Evolutionary conservation across 35 echinoderm and acorn worm genomes (phyloP).

Genomic region (Heliocidaris tuberculata): DNA sequence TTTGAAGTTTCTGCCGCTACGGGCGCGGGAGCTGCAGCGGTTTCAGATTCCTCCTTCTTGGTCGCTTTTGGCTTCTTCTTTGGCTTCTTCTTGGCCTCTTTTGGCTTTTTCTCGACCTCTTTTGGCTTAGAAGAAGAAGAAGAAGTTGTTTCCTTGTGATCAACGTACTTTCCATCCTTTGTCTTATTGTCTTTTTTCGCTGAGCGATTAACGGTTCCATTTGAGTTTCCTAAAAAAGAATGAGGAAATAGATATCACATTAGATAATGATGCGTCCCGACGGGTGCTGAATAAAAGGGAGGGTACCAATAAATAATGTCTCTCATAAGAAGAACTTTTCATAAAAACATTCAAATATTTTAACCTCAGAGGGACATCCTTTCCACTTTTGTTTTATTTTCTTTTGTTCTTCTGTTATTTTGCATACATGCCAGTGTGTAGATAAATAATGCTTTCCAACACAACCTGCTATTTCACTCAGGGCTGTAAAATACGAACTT

Average conservation of each 20-base stretch:
- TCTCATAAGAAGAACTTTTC: no score
- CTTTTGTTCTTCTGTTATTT: no score
- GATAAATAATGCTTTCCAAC: no score
- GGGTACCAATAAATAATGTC: no score
- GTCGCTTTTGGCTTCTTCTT: background rate
- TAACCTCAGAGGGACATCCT: no score
- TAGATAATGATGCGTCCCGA: no score
- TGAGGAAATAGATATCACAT: background rate
- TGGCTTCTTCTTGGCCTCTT: background rate
- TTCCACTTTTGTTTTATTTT: no score
- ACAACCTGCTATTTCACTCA: no score
- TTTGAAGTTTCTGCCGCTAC: background rate
- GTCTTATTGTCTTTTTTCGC: background rate
- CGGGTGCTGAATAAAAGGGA: no score
- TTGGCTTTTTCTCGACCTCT: background rate
- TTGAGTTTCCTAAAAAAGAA: background rate
- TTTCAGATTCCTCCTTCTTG: background rate
- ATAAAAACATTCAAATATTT: no score
- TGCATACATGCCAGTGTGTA: no score
- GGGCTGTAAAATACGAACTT: no score
- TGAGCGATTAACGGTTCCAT: background rate
- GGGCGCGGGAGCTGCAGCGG: background rate
- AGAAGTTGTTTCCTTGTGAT: background rate
- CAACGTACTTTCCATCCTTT: background rate
- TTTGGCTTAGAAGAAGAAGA: background rate